Percentiles rank a stretch among this genome's conserved stretches.
phyloP scores from a whole-genome alignment of 2,888 invertebrate species.

The Pyrocoelia pectoralis region DNA sequence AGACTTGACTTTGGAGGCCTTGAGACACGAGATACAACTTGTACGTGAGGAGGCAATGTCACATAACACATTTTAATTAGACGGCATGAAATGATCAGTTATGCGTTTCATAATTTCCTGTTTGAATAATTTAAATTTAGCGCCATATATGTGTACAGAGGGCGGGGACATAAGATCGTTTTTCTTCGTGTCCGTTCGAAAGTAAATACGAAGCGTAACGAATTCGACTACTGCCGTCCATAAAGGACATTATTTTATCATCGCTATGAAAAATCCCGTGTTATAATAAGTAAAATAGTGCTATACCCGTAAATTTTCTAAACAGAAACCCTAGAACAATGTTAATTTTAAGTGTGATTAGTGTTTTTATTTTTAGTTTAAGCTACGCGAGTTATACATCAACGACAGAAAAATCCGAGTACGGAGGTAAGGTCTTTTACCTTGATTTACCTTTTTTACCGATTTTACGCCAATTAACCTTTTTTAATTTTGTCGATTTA shows the following conservation, averaged over 20 bases:
- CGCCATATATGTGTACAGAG: background rate
- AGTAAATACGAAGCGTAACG: conserved; percentile 22
- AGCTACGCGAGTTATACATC: conserved; percentile 28
- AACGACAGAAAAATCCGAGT: conserved; percentile 34
- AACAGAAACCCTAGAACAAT: conserved; percentile 35
- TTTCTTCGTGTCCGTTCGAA: conserved; percentile 15
- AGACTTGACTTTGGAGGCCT: no score
- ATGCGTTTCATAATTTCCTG: no score
- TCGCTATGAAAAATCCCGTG: conserved; percentile 42
- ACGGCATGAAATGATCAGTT: no score
- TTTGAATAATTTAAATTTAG: background rate
- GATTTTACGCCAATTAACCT: background rate
- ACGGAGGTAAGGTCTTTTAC: conserved; percentile 39
- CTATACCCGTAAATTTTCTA: conserved; percentile 19
- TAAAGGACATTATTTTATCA: conserved; percentile 41
- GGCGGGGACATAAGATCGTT: background rate
- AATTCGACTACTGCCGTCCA: conserved; percentile 42
- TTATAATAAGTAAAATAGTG: conserved; percentile 38
- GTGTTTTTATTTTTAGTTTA: conserved; percentile 41
- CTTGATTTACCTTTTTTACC: conserved; percentile 8
- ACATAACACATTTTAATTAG: no score
- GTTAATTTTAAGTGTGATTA: conserved; percentile 44
- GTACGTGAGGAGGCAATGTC: no score
- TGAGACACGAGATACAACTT: no score
- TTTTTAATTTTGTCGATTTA: background rate